Conservation (phyloP, 2,797 vertebrate genomes). For the Acrocephalus scirpaceus region DNA sequence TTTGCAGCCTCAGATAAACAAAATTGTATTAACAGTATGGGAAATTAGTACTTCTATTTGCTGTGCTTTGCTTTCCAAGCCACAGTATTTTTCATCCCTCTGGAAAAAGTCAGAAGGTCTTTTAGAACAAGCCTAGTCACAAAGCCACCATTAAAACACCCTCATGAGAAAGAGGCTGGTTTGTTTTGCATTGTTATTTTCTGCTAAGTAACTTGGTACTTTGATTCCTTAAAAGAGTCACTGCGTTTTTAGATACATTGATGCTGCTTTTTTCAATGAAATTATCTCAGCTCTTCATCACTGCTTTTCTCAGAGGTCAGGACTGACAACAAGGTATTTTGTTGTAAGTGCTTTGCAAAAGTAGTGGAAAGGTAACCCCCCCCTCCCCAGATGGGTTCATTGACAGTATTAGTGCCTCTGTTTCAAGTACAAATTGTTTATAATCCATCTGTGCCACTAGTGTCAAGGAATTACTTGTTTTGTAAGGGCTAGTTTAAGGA, state of each 20-base stretch:
- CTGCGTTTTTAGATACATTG: background rate
- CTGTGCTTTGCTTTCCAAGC: background rate
- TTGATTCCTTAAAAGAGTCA: background rate
- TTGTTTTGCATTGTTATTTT: background rate
- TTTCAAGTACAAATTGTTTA: constrained; percentile 36
- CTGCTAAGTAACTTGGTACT: background rate
- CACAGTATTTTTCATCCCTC: background rate
- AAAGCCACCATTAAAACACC: background rate
- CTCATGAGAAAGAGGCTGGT: background rate
- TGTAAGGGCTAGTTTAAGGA: background rate
- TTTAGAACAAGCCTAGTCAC: background rate
- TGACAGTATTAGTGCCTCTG: background rate
- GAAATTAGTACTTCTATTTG: background rate
- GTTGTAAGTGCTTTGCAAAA: background rate
- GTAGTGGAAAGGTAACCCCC: background rate
- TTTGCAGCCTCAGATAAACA: background rate
- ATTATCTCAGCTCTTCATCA: background rate
- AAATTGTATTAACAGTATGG: background rate
- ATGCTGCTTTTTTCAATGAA: background rate
- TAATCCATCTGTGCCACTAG: constrained; percentile 1
- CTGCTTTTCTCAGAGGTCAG: background rate
- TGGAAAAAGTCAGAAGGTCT: background rate
- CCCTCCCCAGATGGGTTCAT: background rate
- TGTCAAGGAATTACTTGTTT: constrained; percentile 30
- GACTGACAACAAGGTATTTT: background rate